Base-by-base conservation (phyloP, 92 coral and sea anemone species). In the Heliopora coerulea region DNA sequence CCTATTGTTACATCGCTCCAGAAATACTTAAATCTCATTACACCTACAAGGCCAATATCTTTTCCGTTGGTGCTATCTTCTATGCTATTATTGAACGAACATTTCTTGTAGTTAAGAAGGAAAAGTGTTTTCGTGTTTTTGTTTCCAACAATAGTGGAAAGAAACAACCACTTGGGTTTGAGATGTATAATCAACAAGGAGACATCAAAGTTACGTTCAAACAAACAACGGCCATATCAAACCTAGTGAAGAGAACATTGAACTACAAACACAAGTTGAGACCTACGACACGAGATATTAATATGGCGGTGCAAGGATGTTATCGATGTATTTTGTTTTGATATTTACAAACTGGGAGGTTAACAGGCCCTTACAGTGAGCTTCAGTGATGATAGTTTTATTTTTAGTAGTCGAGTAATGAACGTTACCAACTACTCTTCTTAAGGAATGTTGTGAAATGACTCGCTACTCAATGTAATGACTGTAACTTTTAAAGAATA, bases 31-130 rank as follows among this genome's bases (percentile, higher is more conserved):
- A 14, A 56, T 6, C 2, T 39, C 68, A 26, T 19, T 81, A 81
- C 66, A 63, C 80, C 7, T 78, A 81, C 56, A 81, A 81, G 31
- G 80, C 62, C 8, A 80, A 81, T 19, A 56, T 81, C 24, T 81
- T 81, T 52, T 57, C 85, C 0, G 66, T 65, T 40, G 85, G 85
- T 17, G 80, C 74, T 33, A 74, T 81, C 28, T 81, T 81, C 59
- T 81, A 81, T 64, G 85, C 85, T 0, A 81, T 81, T 19, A 73
- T 81, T 35, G 74, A 69, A 11, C 80, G 85, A 7, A 64, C 59
- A 14, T 62, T 28, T 59, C 37, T 24, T 17, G 65, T 50, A 20
- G 56, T 81, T 5, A 46, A 62, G 3, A 35, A 49, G 21, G 78
- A 54, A 65, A 81, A 26, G 46, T 6, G 59, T 61, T 74, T 62